Base-by-base conservation (phyloP, 2,888 invertebrate genomes). In the Acleris sparsana region DNA sequence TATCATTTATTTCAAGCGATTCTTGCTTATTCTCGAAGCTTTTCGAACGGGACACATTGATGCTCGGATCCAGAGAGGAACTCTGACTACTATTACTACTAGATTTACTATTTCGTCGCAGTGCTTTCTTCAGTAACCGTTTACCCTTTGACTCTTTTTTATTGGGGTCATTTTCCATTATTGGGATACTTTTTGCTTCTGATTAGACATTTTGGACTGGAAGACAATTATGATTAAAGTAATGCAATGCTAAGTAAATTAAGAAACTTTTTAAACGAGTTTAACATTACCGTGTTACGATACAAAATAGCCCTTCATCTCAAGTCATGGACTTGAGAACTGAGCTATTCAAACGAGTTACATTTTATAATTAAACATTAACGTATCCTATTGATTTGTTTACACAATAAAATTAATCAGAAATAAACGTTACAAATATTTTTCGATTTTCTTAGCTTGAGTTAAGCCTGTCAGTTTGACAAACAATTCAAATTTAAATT, bases 101-200 rank as follows among this genome's bases (percentile, higher is more conserved):
- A 25, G 87, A 82, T 75, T 90, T 90, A 73, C 90, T 91, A 70
- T 78, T 87, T 43, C 91, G 86, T 55, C 92, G 83, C 71, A 87
- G 75, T 67, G 86, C 88, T 80, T 89, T 92, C 76, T 91, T 92
- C 55, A 89, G 80, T 75, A 91, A 80, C 77, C 90, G 85, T 81
- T 91, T 92, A 72, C 90, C 91, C 78, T 89, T 91, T 46, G 89
- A 90, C 73, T 90, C 91, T 75, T 91, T 92, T 80, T 92, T 90
- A 73, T 83, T 89, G 74, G 90, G 88, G 82, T 92, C 91, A 91
- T 91, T 88, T 86, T 92, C 92, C 92, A 92, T 92, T 83, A 88
- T 92, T 83, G 75, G 77, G 73, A 72, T 80, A 52, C 29, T 79
- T 80, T 80, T 70, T 69, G 62, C 69, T 75, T 78, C 76, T 74